Evolutionary conservation across 2,888 invertebrate genomes (phyloP).

Genomic region (Malthinus flaveolus): DNA sequence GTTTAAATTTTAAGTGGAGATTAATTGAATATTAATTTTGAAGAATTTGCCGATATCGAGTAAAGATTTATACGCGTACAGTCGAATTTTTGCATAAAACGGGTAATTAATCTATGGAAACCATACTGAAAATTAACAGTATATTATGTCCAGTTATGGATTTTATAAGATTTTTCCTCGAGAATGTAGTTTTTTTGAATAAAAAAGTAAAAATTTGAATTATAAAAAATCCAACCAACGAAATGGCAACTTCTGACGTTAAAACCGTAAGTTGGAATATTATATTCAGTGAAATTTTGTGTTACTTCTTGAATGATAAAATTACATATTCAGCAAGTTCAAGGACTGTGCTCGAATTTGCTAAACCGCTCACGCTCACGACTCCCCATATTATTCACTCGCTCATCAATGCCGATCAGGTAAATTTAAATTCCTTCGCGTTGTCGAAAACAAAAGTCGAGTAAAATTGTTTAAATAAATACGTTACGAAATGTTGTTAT

Average conservation of each 20-base stretch:
- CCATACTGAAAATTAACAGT: too few species aligned
- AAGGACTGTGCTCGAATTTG: constrained; percentile 27
- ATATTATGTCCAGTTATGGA: too few species aligned
- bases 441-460: constrained; percentile 28
- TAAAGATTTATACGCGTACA: background rate
- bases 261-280: background rate
- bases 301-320: constrained; percentile 3
- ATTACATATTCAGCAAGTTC: constrained; percentile 24
- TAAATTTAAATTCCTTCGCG: constrained; percentile 25
- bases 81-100: background rate
- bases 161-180: too few species aligned
- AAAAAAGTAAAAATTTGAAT: too few species aligned
- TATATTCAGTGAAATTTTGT: constrained; percentile 14
- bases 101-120: too few species aligned
- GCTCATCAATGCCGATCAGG: constrained; percentile 20
- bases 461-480: constrained; percentile 18
- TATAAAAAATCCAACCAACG: too few species aligned
- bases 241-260: background rate
- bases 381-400: background rate
- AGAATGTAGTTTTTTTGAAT: too few species aligned
- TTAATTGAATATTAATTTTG: background rate
- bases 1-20: background rate
- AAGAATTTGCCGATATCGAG: background rate
- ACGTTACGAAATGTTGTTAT: background rate
- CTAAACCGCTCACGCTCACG: constrained; percentile 28